Conservation (phyloP, 1,140 invertebrate genomes). For the Lanistes nyassanus region DNA sequence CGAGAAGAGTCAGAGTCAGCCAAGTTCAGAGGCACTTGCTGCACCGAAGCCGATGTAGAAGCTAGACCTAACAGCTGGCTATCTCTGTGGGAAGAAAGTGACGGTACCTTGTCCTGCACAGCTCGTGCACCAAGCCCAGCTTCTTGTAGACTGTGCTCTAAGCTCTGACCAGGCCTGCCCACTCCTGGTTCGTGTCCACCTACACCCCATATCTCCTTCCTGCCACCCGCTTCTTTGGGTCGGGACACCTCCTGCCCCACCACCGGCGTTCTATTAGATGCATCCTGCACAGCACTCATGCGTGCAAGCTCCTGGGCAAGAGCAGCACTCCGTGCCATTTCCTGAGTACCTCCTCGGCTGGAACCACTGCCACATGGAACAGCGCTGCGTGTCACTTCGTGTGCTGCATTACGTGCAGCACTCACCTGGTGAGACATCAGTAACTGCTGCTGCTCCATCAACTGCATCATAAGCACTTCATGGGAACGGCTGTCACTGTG, state of each 20-base stretch:
- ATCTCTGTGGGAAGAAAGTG: conserved; percentile 6
- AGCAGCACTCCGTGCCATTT: neutral
- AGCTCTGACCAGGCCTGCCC: neutral
- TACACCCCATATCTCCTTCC: conserved; percentile 2
- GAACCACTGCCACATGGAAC: neutral
- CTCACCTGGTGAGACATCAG: no score
- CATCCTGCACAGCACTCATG: conserved; percentile 9
- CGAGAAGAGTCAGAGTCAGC: conserved; percentile 29
- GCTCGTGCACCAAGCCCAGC: neutral
- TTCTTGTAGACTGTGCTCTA: conserved; percentile 17
- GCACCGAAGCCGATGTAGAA: neutral
- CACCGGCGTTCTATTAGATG: neutral
- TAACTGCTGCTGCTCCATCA: conserved; percentile 22
- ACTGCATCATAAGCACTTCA: conserved; percentile 34
- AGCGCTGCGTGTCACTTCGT: conserved; percentile 8
- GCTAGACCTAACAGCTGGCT: conserved; percentile 16
- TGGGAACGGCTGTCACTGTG: conserved; percentile 29
- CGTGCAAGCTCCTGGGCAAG: conserved; percentile 18
- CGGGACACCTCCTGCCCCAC: conserved; percentile 11
- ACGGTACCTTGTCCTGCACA: conserved; percentile 10
- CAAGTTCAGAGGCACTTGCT: conserved; percentile 32
- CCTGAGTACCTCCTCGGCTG: neutral
- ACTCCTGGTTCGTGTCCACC: conserved; percentile 7
- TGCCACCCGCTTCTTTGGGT: conserved; percentile 1
- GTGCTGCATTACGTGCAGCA: neutral